A percentile compares a stretch with the other conserved stretches of the same genome.
phyloP scores from a whole-genome alignment of 2,888 invertebrate genomes.

The Melieria omissa region DNA sequence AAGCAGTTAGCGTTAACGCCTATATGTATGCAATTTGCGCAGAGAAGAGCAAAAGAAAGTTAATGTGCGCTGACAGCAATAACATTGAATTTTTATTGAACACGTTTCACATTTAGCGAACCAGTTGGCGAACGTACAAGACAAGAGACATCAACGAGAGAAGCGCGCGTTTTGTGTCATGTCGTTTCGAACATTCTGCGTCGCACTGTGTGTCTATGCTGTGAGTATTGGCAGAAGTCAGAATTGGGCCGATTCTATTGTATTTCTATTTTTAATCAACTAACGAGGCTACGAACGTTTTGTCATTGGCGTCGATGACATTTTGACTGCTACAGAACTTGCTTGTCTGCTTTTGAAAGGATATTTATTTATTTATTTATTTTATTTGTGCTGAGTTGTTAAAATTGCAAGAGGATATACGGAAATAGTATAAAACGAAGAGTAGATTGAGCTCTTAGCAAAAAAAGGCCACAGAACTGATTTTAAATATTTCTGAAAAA shows the following conservation, averaged over 20 bases:
- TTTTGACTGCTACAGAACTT: too few species aligned
- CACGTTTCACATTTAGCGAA: conserved; percentile 10
- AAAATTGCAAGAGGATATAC: too few species aligned
- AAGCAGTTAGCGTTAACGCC: too few species aligned
- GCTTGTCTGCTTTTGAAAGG: too few species aligned
- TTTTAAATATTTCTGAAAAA: too few species aligned
- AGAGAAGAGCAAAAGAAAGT: not conserved
- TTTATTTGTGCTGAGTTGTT: too few species aligned
- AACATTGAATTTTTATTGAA: conserved; percentile 31
- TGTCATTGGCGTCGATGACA: too few species aligned
- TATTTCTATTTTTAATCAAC: conserved; percentile 1
- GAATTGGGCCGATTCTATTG: not conserved
- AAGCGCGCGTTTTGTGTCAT: not conserved
- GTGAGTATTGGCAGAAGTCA: not conserved
- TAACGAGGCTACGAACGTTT: not conserved
- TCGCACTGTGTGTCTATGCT: not conserved
- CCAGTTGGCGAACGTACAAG: not conserved
- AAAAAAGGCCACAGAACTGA: too few species aligned
- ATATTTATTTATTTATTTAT: too few species aligned
- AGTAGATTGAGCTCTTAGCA: too few species aligned
- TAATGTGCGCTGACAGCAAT: conserved; percentile 10
- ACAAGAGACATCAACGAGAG: not conserved
- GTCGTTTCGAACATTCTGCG: not conserved
- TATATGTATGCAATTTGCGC: not conserved
- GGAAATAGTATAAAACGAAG: too few species aligned